phyloP scores from a whole-genome alignment of 2,888 invertebrate species.

The Phorcus lineatus region DNA sequence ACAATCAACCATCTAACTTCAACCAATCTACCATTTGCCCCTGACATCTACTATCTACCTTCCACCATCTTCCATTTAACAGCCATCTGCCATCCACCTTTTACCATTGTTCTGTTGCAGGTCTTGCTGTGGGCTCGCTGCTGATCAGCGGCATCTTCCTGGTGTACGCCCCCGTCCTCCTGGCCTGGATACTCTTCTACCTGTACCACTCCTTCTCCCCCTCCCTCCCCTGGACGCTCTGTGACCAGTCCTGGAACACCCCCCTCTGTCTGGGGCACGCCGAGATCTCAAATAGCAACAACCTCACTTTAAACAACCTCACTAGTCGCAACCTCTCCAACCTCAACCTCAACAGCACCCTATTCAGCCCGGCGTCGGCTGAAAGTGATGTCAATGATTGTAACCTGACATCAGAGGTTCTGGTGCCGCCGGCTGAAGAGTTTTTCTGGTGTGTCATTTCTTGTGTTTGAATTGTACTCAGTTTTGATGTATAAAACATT shows the following conservation, averaged over 20 bases:
- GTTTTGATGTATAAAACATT: no score
- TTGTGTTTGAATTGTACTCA: no score
- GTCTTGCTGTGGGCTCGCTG: neutral
- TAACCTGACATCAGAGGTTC: no score
- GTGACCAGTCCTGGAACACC: neutral
- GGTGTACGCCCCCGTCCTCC: neutral
- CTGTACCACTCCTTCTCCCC: neutral
- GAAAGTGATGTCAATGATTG: no score
- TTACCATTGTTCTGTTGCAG: neutral
- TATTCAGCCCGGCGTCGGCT: no score
- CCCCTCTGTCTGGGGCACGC: neutral
- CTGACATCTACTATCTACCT: no score
- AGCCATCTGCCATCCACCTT: neutral
- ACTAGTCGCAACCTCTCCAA: neutral
- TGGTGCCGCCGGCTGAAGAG: no score
- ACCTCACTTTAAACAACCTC: neutral
- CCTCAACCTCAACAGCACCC: neutral
- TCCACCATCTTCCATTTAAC: neutral
- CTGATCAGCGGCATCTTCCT: neutral
- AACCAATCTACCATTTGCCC: no score
- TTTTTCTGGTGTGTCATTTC: no score
- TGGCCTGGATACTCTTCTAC: neutral
- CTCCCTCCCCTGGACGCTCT: neutral
- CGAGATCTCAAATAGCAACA: neutral
- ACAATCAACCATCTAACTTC: no score